A percentile compares a stretch with the other conserved stretches of the same genome.
These are phyloP conservation scores for Embidobia sp. DNA, from an alignment of 2,888 invertebrate genomes.

Conservation along the genomic window DNA sequence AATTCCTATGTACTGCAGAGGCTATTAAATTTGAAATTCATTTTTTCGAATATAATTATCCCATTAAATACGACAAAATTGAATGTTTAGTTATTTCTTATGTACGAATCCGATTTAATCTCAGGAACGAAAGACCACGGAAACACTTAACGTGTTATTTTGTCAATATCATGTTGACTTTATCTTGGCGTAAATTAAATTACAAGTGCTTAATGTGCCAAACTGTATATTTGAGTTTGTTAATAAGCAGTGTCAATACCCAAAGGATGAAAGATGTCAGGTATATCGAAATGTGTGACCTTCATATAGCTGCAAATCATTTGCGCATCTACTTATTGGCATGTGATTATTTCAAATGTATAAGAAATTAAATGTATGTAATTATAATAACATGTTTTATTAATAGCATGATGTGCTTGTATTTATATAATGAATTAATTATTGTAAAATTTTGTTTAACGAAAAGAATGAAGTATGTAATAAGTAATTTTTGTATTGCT, in stretches of 20 bases:
- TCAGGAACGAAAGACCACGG: neutral
- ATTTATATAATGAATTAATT: no score
- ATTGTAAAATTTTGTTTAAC: no score
- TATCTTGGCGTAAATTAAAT: conserved; percentile 31
- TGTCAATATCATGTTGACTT: conserved; percentile 37
- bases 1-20: neutral
- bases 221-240: conserved; percentile 49
- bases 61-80: neutral
- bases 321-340: conserved; percentile 36
- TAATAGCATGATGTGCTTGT: no score
- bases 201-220: conserved; percentile 38
- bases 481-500: no score
- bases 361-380: no score
- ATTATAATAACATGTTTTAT: no score
- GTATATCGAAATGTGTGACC: conserved; percentile 39
- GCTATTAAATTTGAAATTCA: conserved; percentile 13
- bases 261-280: conserved; percentile 29
- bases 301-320: conserved; percentile 25
- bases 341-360: no score
- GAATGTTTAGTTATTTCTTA: neutral
- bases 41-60: neutral
- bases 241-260: conserved; percentile 49
- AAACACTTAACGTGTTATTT: conserved; percentile 26
- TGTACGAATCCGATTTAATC: neutral
- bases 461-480: no score